A percentile compares a stretch with the other conserved stretches of the same genome.
Conservation (phyloP, 2,888 invertebrate genomes). For the Drosophila gaucha region DNA sequence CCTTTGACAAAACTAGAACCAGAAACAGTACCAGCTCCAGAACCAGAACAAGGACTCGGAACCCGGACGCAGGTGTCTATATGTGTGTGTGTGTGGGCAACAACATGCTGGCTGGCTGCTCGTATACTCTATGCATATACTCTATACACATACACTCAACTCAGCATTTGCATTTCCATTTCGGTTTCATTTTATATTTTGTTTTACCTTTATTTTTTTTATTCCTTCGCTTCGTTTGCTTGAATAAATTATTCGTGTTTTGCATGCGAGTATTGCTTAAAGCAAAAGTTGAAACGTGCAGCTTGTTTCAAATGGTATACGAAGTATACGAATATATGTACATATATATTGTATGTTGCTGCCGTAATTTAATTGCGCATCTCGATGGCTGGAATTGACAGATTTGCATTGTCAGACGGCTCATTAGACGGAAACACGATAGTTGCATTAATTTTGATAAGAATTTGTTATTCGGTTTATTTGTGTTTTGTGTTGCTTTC, state of each 20-base stretch:
- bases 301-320: conserved; percentile 2
- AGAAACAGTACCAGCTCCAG: neutral
- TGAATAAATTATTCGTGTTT: conserved; percentile 71
- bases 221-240: conserved; percentile 47
- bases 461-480: conserved; percentile 36
- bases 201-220: conserved; percentile 31
- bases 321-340: too few relatives aligned
- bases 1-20: conserved; percentile 12
- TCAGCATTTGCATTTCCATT: conserved; percentile 68
- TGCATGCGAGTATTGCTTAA: conserved; percentile 56
- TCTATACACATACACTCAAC: conserved; percentile 18
- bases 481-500: conserved; percentile 19
- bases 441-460: conserved; percentile 66
- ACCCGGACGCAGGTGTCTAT: neutral
- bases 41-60: neutral
- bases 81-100: conserved; percentile 18
- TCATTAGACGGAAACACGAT: conserved; percentile 37
- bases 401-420: neutral
- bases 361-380: conserved; percentile 13
- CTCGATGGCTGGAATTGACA: conserved; percentile 19
- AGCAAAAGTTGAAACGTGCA: conserved; percentile 49
- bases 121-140: conserved; percentile 13
- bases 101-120: conserved; percentile 32
- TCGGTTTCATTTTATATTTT: conserved; percentile 10
- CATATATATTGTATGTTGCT: too few relatives aligned